Conservation (phyloP, 2,888 invertebrate species). For the Limnephilus auricula region DNA sequence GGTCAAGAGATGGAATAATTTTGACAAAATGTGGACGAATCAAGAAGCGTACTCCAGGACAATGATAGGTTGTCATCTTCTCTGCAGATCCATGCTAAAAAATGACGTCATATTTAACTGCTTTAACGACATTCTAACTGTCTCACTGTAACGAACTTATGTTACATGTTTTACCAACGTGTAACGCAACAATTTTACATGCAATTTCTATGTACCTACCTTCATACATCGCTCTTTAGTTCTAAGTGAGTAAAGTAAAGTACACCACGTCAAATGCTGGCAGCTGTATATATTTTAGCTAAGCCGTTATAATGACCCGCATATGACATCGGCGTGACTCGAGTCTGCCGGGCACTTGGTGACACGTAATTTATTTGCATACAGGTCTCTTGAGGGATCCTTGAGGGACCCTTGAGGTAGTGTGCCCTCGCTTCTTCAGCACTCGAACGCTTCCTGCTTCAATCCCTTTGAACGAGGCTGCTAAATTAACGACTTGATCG, state of each 20-base stretch:
- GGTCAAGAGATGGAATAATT: neutral
- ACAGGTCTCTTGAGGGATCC: constrained; percentile 26
- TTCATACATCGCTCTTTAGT: neutral
- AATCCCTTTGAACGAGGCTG: neutral
- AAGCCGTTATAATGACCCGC: constrained; percentile 61
- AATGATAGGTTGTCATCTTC: neutral
- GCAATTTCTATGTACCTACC: neutral
- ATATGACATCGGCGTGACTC: constrained; percentile 19
- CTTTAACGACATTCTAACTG: neutral
- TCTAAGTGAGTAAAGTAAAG: constrained; percentile 2
- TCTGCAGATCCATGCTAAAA: neutral
- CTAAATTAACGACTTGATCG: constrained; percentile 7
- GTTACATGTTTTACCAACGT: neutral
- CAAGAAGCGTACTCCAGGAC: neutral
- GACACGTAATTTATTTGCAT: constrained; percentile 57
- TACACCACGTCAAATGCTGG: neutral
- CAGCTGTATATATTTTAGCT: neutral
- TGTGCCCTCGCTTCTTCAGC: constrained; percentile 14
- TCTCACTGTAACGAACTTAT: neutral
- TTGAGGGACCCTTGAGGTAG: constrained; percentile 12
- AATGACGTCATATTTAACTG: neutral
- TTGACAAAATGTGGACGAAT: neutral
- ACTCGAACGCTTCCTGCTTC: constrained; percentile 37
- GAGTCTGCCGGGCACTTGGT: constrained; percentile 37
- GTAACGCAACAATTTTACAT: neutral